Conservation (phyloP, 2,797 vertebrate genomes). For the Pempheris klunzingeri region DNA sequence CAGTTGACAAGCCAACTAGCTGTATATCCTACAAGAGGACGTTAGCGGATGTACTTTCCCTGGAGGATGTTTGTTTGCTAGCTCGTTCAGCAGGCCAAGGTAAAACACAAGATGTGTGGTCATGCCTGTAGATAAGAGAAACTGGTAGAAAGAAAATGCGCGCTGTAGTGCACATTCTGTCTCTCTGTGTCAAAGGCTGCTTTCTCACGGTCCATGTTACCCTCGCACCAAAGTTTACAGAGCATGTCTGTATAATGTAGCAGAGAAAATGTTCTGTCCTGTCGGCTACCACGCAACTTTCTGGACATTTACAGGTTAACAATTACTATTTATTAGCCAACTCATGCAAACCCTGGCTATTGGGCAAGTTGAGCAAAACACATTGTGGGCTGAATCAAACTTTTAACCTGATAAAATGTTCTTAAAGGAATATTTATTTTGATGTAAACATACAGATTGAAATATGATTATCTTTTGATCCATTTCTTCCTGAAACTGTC, state of each 20-base stretch:
- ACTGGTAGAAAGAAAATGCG: background rate
- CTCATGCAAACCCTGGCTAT: background rate
- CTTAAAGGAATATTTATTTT: background rate
- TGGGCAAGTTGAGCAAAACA: background rate
- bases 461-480: background rate
- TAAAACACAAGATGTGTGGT: constrained; percentile 8
- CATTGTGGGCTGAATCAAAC: no score
- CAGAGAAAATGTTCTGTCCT: background rate
- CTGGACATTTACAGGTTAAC: no score
- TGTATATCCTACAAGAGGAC: background rate
- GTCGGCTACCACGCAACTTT: background rate
- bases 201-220: background rate
- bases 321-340: no score
- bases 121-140: background rate
- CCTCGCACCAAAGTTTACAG: background rate
- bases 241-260: background rate
- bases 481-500: constrained; percentile 1
- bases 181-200: background rate
- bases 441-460: background rate
- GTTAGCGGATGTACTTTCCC: background rate
- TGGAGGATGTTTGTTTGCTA: constrained; percentile 5
- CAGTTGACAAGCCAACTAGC: background rate
- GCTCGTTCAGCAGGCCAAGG: background rate
- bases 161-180: background rate
- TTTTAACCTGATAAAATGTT: background rate